These are phyloP conservation scores for Champsocephalus esox DNA, from an alignment of 2,797 vertebrate species.

Conservation along the genomic window DNA sequence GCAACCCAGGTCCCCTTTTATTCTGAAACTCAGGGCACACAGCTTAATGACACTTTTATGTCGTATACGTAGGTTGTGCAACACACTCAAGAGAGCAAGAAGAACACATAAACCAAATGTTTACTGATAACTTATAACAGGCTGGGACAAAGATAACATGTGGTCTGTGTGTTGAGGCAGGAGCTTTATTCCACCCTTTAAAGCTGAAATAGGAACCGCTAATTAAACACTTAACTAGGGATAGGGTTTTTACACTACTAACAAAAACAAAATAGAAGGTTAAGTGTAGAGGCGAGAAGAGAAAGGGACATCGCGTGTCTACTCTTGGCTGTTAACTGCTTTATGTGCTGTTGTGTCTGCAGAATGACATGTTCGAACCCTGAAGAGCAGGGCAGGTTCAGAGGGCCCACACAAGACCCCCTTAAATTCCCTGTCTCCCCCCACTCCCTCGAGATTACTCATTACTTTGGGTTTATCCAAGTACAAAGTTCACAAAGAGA, in stretches of 20 bases:
- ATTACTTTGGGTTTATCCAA: constrained; percentile 27
- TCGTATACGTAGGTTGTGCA: not conserved
- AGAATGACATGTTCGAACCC: constrained; percentile 19
- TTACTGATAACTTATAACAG: constrained; percentile 2
- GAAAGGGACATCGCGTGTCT: not conserved
- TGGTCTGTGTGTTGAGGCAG: not conserved
- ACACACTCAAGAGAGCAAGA: not conserved
- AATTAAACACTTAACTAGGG: not conserved
- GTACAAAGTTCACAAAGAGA: not conserved
- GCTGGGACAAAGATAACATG: not conserved
- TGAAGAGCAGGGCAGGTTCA: constrained; percentile 4
- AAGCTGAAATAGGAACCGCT: constrained; percentile 1
- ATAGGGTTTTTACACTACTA: constrained; percentile 1
- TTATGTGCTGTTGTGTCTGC: constrained; percentile 34
- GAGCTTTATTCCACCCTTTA: not conserved
- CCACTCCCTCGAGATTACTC: constrained; percentile 18
- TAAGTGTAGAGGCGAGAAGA: constrained; percentile 3
- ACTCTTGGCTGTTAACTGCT: constrained; percentile 21
- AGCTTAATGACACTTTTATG: not conserved
- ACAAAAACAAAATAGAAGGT: not conserved
- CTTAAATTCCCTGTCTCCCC: constrained; percentile 13
- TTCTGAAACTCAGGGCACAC: not conserved
- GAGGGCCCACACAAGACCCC: constrained; percentile 18
- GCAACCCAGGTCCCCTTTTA: not conserved
- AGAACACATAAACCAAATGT: not conserved